Base-by-base conservation (phyloP, 2,888 invertebrate species). In the Biston stratarius region DNA sequence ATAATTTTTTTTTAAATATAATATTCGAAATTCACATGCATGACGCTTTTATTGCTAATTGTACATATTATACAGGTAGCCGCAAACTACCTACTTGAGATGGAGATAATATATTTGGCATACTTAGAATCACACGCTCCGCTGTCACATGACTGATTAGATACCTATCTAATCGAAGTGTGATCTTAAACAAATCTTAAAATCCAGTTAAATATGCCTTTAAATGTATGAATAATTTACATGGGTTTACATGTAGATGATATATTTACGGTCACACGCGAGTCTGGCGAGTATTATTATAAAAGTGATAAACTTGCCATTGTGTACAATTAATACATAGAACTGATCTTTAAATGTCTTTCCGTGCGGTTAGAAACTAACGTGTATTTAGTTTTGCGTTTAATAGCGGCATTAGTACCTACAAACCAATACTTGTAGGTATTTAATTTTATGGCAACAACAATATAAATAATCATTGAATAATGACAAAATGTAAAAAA, bases 101-200 rank as follows among this genome's bases (percentile, higher is more conserved):
- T 55, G 40, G 11, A 52, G 38, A 52, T 52, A 52, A 52, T 14
- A 53, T 45, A 55, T 48, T 48, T 34, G 33, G 47, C 47, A 47
- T 12, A 11, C 36, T 48, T 36, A 8, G 34, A 47, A 38, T 48
- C 47, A 11, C 47, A 47, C 12, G 58, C 11, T 14, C 47, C 58
- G 36, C 15, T 48, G 47, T 58, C 58, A 58, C 58, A 58, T 58
- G 58, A 58, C 47, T 58, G 58, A 47, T 57, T 57, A 47, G 45
- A 57, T 47, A 52, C 33, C 45, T 36, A 58, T 55, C 55, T 58
- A 58, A 58, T 47, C 58, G 36, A 47, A 38, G n/a, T 2, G 55
- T 42, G 52, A 53, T 53, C 38, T 14, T 12, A 11, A 52, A 11
- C 38, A 52, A 53, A 53, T 53, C 55, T 42, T 40, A 12, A 12